phyloP scores from a whole-genome alignment of 2,797 vertebrate species.

The Taenioides sp. region DNA sequence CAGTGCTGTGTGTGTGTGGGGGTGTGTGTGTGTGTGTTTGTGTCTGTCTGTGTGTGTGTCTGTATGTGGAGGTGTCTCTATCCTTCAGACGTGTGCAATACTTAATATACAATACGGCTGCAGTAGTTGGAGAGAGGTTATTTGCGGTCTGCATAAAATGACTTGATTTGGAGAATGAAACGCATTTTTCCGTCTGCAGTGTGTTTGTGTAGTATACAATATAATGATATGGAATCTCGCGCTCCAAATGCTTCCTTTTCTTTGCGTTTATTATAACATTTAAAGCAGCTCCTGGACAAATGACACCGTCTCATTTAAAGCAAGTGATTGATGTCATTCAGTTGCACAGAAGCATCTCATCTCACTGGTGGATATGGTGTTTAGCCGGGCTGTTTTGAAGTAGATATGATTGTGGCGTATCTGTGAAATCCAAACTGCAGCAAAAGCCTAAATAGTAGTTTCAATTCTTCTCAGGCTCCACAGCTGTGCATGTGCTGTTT shows the following conservation, averaged over 20 bases:
- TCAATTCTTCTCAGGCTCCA: not conserved
- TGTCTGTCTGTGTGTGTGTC: too few relatives aligned
- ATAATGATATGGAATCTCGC: not conserved
- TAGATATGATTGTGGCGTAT: not conserved
- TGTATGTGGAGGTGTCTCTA: not conserved
- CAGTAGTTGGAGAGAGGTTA: not conserved
- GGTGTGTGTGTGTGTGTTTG: not conserved
- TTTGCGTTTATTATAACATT: not conserved
- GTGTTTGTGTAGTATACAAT: not conserved
- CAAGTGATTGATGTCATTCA: not conserved
- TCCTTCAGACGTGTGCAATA: not conserved
- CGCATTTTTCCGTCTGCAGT: not conserved
- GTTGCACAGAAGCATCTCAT: not conserved
- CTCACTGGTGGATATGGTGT: not conserved
- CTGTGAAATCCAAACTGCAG: not conserved
- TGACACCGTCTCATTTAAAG: not conserved
- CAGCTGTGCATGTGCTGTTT: slow-evolving; percentile 3
- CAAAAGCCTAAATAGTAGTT: not conserved
- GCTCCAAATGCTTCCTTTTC: not conserved
- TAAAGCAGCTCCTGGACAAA: not conserved
- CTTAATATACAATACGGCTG: not conserved
- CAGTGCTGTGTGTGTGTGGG: not conserved
- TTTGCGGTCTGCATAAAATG: not conserved
- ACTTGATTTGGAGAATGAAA: not conserved
- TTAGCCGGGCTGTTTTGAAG: not conserved